Evolutionary conservation across 2,113 vertebrate species (phyloP), one percentile per base, ranked within the genome.

Genomic region (Hemiprocne comata): DNA sequence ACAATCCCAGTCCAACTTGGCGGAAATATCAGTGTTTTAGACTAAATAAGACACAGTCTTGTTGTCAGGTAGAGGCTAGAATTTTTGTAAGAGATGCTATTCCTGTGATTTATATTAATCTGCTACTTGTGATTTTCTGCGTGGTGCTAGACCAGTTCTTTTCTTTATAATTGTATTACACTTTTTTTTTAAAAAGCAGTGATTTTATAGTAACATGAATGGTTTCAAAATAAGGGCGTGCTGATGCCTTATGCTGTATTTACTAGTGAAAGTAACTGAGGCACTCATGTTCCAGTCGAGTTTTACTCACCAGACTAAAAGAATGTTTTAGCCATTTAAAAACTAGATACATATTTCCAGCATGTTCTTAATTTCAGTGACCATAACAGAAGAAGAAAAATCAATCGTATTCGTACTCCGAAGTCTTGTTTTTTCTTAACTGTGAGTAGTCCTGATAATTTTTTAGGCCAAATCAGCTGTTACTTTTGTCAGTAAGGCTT

Each of bases 251-350:
- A 19, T n/a, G 2, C 0, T 34, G 21, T 10, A 5, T 40, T 76
- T 72, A 5, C 18, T 36, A 54, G 26, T 85, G 65, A 55, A 23
- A n/a, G 16, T 34, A 73, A 77, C 29, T 13, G 57, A 64, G 8
- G 7, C 13, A 26, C 0, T 71, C 0, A 0, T 36, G 34, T 62
- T 82, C 21, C 2, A 9, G 33, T 26, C 2, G 2, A 75, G 11
- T 61, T 80, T 76, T 61, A 72, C 18, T 53, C n/a, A 28, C 5
- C 6, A n/a, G 23, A 58, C 38, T 50, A 75, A 80, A 81, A 28
- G 6, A 13, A 38, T 54, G 1, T 25, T 79, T 44, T 72, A 74
- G 24, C 15, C 8, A 31, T 51, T 77, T 54, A 25, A 48, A 66
- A 74, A 74, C 33, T 2, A 19, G 23, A 19, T 19, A 5, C 0